A percentile compares a stretch with the other conserved stretches of the same genome.
These are phyloP conservation scores for Orthosia gracilis DNA, from an alignment of 2,888 invertebrate genomes.

Conservation along the genomic window DNA sequence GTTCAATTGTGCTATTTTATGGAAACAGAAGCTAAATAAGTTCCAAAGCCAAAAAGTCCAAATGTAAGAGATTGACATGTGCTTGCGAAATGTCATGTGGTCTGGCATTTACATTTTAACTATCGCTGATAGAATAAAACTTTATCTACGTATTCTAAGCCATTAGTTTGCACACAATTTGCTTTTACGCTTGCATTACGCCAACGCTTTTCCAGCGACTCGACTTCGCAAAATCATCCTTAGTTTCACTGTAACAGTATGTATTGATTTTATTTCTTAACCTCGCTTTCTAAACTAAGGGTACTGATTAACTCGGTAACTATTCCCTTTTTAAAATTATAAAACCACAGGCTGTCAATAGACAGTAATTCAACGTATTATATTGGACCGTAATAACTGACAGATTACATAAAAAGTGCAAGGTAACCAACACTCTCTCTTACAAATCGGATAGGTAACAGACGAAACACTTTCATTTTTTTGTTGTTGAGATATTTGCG, in stretches of 20 bases:
- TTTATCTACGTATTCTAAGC: too few relatives aligned
- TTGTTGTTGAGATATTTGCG: conserved; percentile 10
- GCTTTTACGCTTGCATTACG: background rate
- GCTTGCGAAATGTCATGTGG: too few relatives aligned
- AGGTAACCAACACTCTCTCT: conserved; percentile 45
- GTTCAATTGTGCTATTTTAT: conserved; percentile 26
- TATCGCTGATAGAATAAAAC: too few relatives aligned
- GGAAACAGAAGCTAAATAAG: background rate
- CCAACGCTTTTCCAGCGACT: background rate
- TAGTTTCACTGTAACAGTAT: background rate
- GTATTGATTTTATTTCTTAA: background rate
- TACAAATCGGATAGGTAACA: conserved; percentile 6
- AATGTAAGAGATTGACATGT: too few relatives aligned
- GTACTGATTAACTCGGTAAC: background rate
- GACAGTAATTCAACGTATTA: conserved; percentile 15
- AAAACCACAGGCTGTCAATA: conserved; percentile 7
- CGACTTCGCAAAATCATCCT: conserved; percentile 1
- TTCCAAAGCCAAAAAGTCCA: too few relatives aligned
- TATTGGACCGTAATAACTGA: conserved; percentile 5
- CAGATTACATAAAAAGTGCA: conserved; percentile 48
- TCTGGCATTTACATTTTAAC: too few relatives aligned
- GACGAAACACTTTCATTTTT: conserved; percentile 49
- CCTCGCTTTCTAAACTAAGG: conserved; percentile 8
- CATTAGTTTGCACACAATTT: background rate
- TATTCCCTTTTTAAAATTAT: background rate